Base-by-base conservation (phyloP, 1,140 invertebrate genomes). In the Cryptotermes secundus region DNA sequence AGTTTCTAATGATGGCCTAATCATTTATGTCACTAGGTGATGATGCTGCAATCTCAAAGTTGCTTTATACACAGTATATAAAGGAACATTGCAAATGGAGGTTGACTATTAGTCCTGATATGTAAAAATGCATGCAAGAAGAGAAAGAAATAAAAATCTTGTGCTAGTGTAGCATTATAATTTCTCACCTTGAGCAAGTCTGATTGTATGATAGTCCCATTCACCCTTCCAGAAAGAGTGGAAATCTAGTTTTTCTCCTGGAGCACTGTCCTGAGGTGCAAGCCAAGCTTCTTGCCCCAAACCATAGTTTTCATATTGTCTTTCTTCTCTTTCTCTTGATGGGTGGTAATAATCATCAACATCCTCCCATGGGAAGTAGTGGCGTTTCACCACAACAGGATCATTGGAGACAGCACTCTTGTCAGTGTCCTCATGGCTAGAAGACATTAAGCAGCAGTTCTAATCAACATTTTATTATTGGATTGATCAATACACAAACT, bases 221-320 rank as follows among this genome's bases (percentile, higher is more conserved):
- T 92, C 89, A 38, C 89, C 90, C 82, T 91, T 92, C 92, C 92
- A 92, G 83, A 92, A 92, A 1, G 89, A 88, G 65, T 90, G 89
- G 84, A 90, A 80, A 59, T 72, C 59, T 31, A 31, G 45, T n/a
- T 72, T 31, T 31, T 72, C 59, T 31, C n/a, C n/a, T 31, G 59
- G 2, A n/a, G 34, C 80, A 31, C 35, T 35, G 19, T 35, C 35
- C 35, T 45, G 80, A 34, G 31, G 80, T 6, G 35, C 80, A 34
- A 36, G 26, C 42, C 80, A 38, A n/a, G 34, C 80, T 34, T 81
- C 34, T 31, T 72, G 59, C 31, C 14, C 59, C 59, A 72, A 72
- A 31, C 80, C 34, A 31, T 72, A n/a, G 9, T 26, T 72, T 31
- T 72, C 26, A 26, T 72, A 6, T 31, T 72, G 7, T 31, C 19